A percentile compares a stretch with the other conserved stretches of the same genome.
Evolutionary conservation across 2,797 vertebrate species (phyloP).

Genomic region (Poeciliopsis gracilis): DNA sequence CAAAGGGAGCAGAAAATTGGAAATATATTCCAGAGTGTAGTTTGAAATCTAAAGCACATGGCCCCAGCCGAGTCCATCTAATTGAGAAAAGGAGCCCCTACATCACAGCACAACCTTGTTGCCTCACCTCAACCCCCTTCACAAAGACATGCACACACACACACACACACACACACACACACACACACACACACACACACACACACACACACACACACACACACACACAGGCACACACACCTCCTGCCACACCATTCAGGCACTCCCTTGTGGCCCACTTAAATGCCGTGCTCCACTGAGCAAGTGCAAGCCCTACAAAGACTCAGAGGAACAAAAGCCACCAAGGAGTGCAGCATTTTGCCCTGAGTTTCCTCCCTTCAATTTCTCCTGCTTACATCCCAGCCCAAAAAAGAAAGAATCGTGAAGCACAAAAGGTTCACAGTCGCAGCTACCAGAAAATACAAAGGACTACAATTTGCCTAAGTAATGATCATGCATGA

Average conservation of each 20-base stretch:
- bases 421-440: slow-evolving; percentile 21
- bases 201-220: slow-evolving; percentile 51
- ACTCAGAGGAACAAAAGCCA: slow-evolving; percentile 82
- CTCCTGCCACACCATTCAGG: slow-evolving; percentile 77
- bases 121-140: slow-evolving; percentile 68
- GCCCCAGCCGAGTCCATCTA: slow-evolving; percentile 80
- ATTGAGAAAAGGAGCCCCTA: slow-evolving; percentile 74
- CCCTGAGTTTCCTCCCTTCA: slow-evolving; percentile 52
- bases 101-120: slow-evolving; percentile 67
- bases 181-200: slow-evolving; percentile 47
- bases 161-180: slow-evolving; percentile 47
- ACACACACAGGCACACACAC: slow-evolving; percentile 49
- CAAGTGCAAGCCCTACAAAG: slow-evolving; percentile 81
- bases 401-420: slow-evolving; percentile 28
- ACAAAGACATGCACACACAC: slow-evolving; percentile 46
- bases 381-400: slow-evolving; percentile 48
- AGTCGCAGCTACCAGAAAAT: slow-evolving; percentile 19
- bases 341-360: slow-evolving; percentile 76
- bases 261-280: slow-evolving; percentile 87
- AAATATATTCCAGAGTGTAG: slow-evolving; percentile 28
- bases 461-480: slow-evolving; percentile 22
- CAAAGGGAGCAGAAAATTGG: slow-evolving; percentile 13
- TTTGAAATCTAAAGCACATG: slow-evolving; percentile 49
- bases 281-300: slow-evolving; percentile 82
- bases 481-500: slow-evolving; percentile 30